Evolutionary conservation across 2,888 invertebrate genomes (phyloP), one percentile per base, ranked within the genome.

Genomic region (Crematogaster levior): DNA sequence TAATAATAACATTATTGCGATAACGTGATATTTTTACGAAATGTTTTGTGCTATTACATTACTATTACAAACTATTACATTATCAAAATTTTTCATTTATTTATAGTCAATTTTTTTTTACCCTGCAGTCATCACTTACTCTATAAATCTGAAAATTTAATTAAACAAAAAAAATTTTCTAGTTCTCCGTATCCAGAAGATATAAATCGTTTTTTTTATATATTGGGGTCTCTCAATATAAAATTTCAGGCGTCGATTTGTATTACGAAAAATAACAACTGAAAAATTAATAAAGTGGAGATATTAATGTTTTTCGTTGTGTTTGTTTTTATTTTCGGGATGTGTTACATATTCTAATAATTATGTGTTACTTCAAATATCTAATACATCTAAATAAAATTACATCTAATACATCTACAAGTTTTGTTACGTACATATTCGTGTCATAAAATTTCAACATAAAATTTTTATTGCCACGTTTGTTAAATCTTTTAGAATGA

Each of bases 401-500:
- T n/a, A n/a, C n/a, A n/a, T 12, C 0, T 40, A n/a, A 70, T 10
- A 27, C 1, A 68, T 37, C 12, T 40, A 27, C 6, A 1, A 43
- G 15, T 30, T 46, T 60, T 73, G 51, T 65, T 37, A 37, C 18
- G 18, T 24, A 37, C 5, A 46, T 18, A 61, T 63, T 48, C 24
- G 6, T 30, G 15, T 48, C 46, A 48, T 72, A 27, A n/a, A 43
- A n/a, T 18, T 46, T 21, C 4, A n/a, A 9, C 6, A 37, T n/a
- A 48, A 51, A 66, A 53, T 66, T 37, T n/a, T 51, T 24, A 65
- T 43, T 30, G 15, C 6, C 43, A 18, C 30, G 43, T 56, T 72
- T 43, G 30, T 68, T 66, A 40, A 70, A 70, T 70, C 72, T 70
- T 70, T 30, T 30, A 37, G 30, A 77, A 56, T 7, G 72, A 56